Evolutionary conservation across 2,797 vertebrate species (phyloP), one percentile per base, ranked within the genome.

Genomic region (Chiroxiphia lanceolata): DNA sequence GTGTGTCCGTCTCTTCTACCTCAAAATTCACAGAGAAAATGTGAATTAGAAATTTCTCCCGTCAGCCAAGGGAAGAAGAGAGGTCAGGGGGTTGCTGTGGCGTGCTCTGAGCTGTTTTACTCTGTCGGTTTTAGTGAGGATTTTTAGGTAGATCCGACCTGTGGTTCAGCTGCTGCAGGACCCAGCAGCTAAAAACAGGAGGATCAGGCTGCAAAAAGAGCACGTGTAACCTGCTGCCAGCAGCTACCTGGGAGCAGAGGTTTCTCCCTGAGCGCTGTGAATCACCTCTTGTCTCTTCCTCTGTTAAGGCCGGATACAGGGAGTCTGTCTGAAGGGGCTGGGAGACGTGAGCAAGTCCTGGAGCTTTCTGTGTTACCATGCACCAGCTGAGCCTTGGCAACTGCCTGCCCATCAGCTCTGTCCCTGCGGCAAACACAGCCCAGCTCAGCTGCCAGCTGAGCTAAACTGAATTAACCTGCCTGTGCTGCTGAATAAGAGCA

Each of bases 321-420:
- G 69, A 36, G 54, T 16, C 64, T 51, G 38, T 50, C 47, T 40
- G 83, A 88, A 89, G 85, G 88, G 85, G 85, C 82, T 69, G 84
- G 42, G 40, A 71, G 77, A 71, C 33, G 4, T 1, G 48, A 81
- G 64, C 69, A 8, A 60, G 67, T 61, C 87, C 83, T 15, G 42
- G 29, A 86, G 82, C 75, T 63, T 42, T 59, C 65, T 1, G 79
- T 54, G 93, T 89, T 88, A 64, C 87, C 87, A 38, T 20, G 83
- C 87, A 31, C 71, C 80, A 34, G 88, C 90, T 65, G 82, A 94
- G 88, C 85, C 93, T 72, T 77, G 90, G 84, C 94, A 91, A 89
- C 94, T 91, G 69, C 3, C 87, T 76, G 90, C 93, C 94, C 91
- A 5, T 36, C 70, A 91, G 91, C 89, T 60, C 88, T 77, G 81